Evolutionary conservation across 2,797 vertebrate genomes (phyloP).

Genomic region (Trematomus bernacchii): DNA sequence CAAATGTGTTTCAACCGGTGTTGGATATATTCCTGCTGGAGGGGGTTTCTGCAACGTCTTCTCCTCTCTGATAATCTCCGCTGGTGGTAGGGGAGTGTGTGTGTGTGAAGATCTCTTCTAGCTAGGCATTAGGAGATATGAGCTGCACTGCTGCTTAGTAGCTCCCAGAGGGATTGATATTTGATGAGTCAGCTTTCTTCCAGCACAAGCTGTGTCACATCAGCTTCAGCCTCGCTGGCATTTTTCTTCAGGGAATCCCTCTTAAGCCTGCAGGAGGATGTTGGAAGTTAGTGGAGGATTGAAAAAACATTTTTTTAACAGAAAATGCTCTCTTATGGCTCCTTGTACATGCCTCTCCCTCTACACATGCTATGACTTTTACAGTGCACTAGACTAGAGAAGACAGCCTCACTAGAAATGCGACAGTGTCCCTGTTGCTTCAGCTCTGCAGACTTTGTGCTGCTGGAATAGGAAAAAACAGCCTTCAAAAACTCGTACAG

Average conservation of each 20-base stretch:
- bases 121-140: constrained; percentile 55
- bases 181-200: constrained; percentile 77
- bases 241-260: constrained; percentile 81
- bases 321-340: constrained; percentile 22
- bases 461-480: constrained; percentile 28
- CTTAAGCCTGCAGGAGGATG: constrained; percentile 70
- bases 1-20: constrained; percentile 21
- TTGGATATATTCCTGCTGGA: constrained; percentile 49
- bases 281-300: constrained; percentile 33
- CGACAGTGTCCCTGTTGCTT: constrained; percentile 73
- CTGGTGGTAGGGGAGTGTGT: neutral
- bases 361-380: constrained; percentile 15
- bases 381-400: neutral
- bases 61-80: constrained; percentile 42
- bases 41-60: constrained; percentile 27
- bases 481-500: constrained; percentile 41
- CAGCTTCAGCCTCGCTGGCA: constrained; percentile 76
- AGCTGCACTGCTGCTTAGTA: constrained; percentile 53
- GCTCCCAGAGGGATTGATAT: constrained; percentile 61
- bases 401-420: constrained; percentile 33
- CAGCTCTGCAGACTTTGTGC: constrained; percentile 53
- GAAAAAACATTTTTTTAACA: constrained; percentile 15
- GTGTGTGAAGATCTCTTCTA: constrained; percentile 43
- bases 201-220: constrained; percentile 75
- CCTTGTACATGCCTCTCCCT: neutral